Conservation (phyloP, 2,888 invertebrate species). For the Temnothorax unifasciatus region DNA sequence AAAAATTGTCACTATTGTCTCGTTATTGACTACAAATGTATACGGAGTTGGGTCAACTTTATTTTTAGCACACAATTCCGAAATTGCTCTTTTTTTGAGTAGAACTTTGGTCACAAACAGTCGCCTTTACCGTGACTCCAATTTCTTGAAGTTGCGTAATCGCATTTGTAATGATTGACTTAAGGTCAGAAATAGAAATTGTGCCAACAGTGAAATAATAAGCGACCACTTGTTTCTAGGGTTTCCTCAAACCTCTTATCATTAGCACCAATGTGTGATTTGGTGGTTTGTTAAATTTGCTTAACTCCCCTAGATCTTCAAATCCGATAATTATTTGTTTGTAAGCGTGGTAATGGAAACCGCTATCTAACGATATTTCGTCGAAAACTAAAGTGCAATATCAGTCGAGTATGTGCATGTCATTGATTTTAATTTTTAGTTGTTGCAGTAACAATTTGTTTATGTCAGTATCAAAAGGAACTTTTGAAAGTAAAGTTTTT, state of each 20-base stretch:
- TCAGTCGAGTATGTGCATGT: neutral
- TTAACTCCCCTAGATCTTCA: neutral
- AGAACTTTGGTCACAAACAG: conserved; percentile 7
- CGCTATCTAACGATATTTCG: conserved; percentile 6
- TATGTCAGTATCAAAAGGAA: neutral
- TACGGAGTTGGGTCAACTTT: neutral
- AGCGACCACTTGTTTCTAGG: neutral
- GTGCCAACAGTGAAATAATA: conserved; percentile 7
- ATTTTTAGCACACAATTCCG: conserved; percentile 11
- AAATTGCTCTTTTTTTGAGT: neutral
- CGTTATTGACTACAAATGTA: neutral
- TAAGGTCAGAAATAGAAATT: conserved; percentile 6
- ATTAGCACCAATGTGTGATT: conserved; percentile 17
- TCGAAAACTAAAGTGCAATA: conserved; percentile 17
- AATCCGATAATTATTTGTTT: neutral
- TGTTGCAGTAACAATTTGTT: neutral
- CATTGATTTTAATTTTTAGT: conserved; percentile 21
- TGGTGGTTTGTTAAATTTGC: neutral
- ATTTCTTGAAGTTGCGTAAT: conserved; percentile 8
- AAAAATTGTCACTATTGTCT: neutral
- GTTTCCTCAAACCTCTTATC: neutral
- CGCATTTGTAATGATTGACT: neutral
- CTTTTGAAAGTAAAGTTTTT: conserved; percentile 13
- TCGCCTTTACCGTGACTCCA: neutral
- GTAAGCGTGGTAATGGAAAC: neutral